These are phyloP conservation scores for Chauna torquata DNA, from an alignment of 2,113 vertebrate species.

Conservation along the genomic window DNA sequence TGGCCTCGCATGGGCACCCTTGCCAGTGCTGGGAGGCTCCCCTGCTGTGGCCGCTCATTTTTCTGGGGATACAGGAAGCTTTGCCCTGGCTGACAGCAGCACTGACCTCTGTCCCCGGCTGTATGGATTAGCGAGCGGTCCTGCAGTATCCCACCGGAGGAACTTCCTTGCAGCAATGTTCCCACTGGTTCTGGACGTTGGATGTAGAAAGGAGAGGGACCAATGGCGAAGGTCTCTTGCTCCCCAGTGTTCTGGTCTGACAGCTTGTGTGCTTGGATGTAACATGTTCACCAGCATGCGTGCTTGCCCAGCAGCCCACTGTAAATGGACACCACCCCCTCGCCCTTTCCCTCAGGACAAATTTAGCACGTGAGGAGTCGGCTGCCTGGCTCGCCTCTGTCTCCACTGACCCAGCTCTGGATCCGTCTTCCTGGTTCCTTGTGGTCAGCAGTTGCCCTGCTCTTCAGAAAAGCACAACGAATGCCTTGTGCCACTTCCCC, in stretches of 20 bases:
- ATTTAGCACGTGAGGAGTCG: not conserved
- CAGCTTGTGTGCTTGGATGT: not conserved
- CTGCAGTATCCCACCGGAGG: not conserved
- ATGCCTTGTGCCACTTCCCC: slow-evolving; percentile 47
- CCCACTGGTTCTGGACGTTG: not conserved
- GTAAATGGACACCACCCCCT: not conserved
- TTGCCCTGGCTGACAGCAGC: not conserved
- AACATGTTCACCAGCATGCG: not conserved
- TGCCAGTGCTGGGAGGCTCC: not conserved
- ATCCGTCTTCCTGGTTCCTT: not conserved
- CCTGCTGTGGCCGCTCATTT: not conserved
- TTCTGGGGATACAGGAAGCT: not conserved
- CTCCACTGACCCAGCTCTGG: not conserved
- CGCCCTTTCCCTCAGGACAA: slow-evolving; percentile 8
- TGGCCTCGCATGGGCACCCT: not conserved
- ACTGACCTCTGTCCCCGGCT: not conserved
- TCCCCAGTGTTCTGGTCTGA: not conserved
- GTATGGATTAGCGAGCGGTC: not conserved
- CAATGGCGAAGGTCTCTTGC: not conserved
- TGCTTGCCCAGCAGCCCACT: not conserved
- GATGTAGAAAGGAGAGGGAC: not conserved
- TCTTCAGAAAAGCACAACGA: slow-evolving; percentile 66
- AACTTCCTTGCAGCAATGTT: not conserved
- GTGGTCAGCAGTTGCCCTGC: not conserved
- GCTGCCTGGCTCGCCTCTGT: not conserved